These are phyloP conservation scores for Parotocinclus haroldoi DNA, from an alignment of 2,797 vertebrate genomes.

Conservation along the genomic window DNA sequence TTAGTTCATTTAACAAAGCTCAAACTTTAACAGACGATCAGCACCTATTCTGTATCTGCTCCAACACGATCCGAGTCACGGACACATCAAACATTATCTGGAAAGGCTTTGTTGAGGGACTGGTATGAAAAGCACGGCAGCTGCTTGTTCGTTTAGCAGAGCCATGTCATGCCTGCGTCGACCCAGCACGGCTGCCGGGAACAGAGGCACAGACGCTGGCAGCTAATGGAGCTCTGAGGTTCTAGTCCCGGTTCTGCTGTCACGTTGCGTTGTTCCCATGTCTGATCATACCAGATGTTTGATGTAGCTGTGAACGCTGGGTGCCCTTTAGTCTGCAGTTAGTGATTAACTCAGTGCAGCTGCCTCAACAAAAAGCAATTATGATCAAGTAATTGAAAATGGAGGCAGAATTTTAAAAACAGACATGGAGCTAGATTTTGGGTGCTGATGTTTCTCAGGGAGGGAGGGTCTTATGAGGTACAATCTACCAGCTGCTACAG, in stretches of 20 bases:
- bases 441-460: too few relatives aligned
- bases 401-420: too few relatives aligned
- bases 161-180: constrained; percentile 53
- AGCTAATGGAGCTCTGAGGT: constrained; percentile 69
- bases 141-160: constrained; percentile 49
- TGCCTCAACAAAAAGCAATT: constrained; percentile 14
- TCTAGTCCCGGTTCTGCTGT: constrained; percentile 61
- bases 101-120: constrained; percentile 4
- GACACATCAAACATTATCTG: constrained; percentile 5
- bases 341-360: constrained; percentile 27
- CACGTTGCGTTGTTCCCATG: constrained; percentile 62
- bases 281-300: constrained; percentile 69
- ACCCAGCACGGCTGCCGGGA: constrained; percentile 67
- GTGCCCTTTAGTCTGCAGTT: constrained; percentile 29
- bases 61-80: constrained; percentile 1
- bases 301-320: constrained; percentile 39
- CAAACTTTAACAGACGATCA: not conserved
- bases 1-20: constrained; percentile 1
- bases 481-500: too few relatives aligned
- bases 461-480: too few relatives aligned
- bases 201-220: constrained; percentile 72
- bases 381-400: constrained; percentile 7
- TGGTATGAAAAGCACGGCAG: constrained; percentile 10
- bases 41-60: not conserved
- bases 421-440: too few relatives aligned